phyloP scores from a whole-genome alignment of 2,888 invertebrate genomes.

The Synanthedon formicaeformis region DNA sequence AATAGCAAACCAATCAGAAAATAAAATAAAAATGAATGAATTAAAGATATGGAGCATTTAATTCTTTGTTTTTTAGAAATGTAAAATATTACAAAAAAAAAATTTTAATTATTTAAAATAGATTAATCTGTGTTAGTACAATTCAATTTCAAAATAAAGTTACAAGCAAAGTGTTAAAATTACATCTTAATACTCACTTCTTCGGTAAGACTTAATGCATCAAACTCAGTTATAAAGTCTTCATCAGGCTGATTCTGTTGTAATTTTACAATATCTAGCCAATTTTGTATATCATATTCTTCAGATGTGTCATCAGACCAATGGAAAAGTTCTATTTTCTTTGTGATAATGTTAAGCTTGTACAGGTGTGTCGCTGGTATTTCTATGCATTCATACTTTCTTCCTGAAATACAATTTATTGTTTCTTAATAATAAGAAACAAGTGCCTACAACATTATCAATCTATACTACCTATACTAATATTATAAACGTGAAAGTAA shows the following conservation, averaged over 20 bases:
- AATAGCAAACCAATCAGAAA: too few species aligned
- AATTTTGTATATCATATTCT: slow-evolving; percentile 23
- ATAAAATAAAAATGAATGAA: too few species aligned
- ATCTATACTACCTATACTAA: too few species aligned
- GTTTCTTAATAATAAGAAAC: background rate
- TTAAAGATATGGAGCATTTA: too few species aligned
- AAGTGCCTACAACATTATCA: too few species aligned
- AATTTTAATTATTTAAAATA: too few species aligned
- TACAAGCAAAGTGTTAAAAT: background rate
- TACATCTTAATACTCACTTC: slow-evolving; percentile 19
- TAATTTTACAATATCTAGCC: slow-evolving; percentile 32
- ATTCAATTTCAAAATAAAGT: too few species aligned
- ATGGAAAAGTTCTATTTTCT: slow-evolving; percentile 28
- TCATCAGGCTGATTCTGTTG: slow-evolving; percentile 46
- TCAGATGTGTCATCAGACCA: slow-evolving; percentile 32
- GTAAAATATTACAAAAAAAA: too few species aligned
- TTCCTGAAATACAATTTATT: slow-evolving; percentile 24
- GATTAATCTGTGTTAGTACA: too few species aligned
- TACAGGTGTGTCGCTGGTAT: slow-evolving; percentile 75
- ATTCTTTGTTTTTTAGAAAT: too few species aligned
- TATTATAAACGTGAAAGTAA: too few species aligned
- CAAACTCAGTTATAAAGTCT: slow-evolving; percentile 27
- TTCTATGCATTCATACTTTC: slow-evolving; percentile 65
- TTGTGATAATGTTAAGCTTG: slow-evolving; percentile 47
- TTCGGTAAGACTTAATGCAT: slow-evolving; percentile 16